Evolutionary conservation across 92 coral and sea anemone genomes (phyloP).

Genomic region (Epizoanthus rinbou): DNA sequence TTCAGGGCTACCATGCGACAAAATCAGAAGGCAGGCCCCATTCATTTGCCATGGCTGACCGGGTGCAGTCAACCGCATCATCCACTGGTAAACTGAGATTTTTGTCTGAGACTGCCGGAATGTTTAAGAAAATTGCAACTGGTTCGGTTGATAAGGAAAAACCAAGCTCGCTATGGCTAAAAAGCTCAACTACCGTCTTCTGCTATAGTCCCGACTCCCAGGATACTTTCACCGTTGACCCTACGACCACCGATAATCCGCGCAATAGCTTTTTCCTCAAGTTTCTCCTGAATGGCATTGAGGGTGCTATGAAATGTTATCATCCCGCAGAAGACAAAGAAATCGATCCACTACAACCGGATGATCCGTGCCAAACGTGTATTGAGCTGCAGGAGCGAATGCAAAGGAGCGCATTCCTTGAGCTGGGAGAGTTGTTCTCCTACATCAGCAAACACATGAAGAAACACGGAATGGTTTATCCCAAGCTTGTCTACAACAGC

Average conservation of each 20-base stretch:
- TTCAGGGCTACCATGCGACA: too few species aligned
- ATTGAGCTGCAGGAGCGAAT: conserved; percentile 13
- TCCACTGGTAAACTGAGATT: conserved; percentile 29
- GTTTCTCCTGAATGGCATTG: conserved; percentile 31
- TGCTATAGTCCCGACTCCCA: conserved; percentile 39
- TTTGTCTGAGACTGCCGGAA: conserved; percentile 37
- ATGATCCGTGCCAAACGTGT: conserved; percentile 27
- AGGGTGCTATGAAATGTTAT: conserved; percentile 33
- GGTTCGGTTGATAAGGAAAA: conserved; percentile 12
- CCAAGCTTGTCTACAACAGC: conserved; percentile 26
- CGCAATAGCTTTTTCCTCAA: conserved; percentile 29
- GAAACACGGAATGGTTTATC: conserved; percentile 17
- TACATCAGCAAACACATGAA: conserved; percentile 27
- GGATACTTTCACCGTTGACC: conserved; percentile 4
- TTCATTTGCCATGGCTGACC: conserved; percentile 18
- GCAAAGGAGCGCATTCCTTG: conserved; percentile 15
- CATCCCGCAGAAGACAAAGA: conserved; percentile 25
- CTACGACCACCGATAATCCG: background rate
- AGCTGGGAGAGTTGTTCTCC: conserved; percentile 23
- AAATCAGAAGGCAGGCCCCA: conserved; percentile 7
- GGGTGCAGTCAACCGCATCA: background rate
- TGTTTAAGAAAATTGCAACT: conserved; percentile 27
- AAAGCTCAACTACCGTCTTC: conserved; percentile 32
- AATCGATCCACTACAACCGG: conserved; percentile 28
- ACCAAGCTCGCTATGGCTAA: conserved; percentile 32